A percentile compares a stretch with the other conserved stretches of the same genome.
phyloP scores from a whole-genome alignment of 2,797 vertebrate genomes.

The Aratinga solstitialis region DNA sequence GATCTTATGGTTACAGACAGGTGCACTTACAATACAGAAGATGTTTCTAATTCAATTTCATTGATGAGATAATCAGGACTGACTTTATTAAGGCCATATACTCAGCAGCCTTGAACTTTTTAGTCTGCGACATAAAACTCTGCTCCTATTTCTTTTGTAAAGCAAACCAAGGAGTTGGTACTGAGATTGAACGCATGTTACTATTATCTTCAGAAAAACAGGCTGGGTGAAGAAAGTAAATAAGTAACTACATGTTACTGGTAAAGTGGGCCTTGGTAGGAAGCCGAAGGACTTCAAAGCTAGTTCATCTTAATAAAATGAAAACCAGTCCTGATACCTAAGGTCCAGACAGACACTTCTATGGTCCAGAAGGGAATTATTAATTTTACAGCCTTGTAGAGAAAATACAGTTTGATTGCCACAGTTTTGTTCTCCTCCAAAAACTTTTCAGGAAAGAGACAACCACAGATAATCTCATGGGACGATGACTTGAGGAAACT shows the following conservation, averaged over 20 bases:
- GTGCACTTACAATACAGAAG: conserved; percentile 41
- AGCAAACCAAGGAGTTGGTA: not conserved
- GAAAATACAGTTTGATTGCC: not conserved
- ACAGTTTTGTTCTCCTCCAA: not conserved
- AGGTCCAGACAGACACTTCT: not conserved
- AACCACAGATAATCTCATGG: not conserved
- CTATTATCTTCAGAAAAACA: not conserved
- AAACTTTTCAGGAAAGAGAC: not conserved
- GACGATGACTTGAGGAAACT: not conserved
- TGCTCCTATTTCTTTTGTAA: not conserved
- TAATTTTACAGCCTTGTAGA: not conserved
- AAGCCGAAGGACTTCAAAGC: not conserved
- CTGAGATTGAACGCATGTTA: not conserved
- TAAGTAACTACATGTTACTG: not conserved
- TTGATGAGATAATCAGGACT: conserved; percentile 8
- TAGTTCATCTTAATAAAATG: not conserved
- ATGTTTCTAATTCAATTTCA: conserved; percentile 40
- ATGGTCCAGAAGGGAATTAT: not conserved
- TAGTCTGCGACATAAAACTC: not conserved
- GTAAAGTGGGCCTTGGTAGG: not conserved
- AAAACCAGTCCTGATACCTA: not conserved
- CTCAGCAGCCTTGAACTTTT: not conserved
- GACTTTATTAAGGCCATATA: not conserved
- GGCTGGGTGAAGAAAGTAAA: not conserved
- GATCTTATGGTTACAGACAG: conserved; percentile 35